These are phyloP conservation scores for Homarus americanus DNA, from an alignment of 1,140 invertebrate species.

Conservation along the genomic window DNA sequence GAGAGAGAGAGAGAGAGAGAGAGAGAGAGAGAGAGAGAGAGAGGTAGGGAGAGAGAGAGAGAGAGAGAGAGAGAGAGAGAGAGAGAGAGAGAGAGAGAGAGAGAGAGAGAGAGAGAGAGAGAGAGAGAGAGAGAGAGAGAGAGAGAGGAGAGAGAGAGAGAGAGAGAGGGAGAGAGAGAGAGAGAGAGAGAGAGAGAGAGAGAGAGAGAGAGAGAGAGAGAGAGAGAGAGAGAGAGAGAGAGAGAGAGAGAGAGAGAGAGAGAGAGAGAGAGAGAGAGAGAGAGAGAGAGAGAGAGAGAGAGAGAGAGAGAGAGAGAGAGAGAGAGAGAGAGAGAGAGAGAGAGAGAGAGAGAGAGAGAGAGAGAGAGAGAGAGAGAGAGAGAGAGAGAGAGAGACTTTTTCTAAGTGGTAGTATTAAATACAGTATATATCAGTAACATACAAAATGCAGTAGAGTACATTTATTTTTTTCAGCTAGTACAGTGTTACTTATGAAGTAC, in stretches of 20 bases:
- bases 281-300: neutral
- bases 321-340: neutral
- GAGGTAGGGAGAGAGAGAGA: neutral
- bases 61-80: neutral
- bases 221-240: neutral
- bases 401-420: no score
- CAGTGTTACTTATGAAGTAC: no score
- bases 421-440: no score
- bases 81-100: neutral
- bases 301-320: neutral
- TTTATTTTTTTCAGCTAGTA: no score
- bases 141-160: neutral
- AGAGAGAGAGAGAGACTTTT: no score
- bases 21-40: neutral
- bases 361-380: no score
- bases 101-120: neutral
- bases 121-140: neutral
- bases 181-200: no score
- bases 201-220: no score
- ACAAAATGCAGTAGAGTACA: no score
- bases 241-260: neutral
- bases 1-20: neutral
- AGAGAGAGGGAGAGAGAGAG: neutral
- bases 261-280: neutral
- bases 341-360: neutral